Percentiles rank a stretch among this genome's conserved stretches.
phyloP scores from a whole-genome alignment of 2,113 vertebrate species.

The Anseranas semipalmata region DNA sequence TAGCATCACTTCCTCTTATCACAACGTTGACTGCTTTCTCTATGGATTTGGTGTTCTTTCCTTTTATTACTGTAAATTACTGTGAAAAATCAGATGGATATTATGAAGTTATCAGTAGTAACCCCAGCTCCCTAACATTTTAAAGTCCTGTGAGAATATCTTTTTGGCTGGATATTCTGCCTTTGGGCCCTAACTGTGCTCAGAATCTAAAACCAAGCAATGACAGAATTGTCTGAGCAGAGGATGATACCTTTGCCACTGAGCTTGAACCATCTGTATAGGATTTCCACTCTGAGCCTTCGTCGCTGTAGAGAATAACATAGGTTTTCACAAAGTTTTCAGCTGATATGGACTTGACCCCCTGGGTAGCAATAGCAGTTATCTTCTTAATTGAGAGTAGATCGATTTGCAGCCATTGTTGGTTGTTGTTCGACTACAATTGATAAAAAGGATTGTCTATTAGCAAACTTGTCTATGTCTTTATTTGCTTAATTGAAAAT shows the following conservation, averaged over 20 bases:
- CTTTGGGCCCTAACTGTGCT: neutral
- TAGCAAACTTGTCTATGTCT: neutral
- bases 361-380: conserved; percentile 90
- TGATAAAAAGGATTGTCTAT: neutral
- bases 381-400: conserved; percentile 88
- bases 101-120: neutral
- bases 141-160: neutral
- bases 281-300: conserved; percentile 83
- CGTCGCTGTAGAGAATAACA: conserved; percentile 81
- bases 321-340: conserved; percentile 88
- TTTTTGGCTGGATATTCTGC: neutral
- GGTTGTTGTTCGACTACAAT: conserved; percentile 81
- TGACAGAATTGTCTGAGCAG: neutral
- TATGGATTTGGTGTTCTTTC: neutral
- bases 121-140: neutral
- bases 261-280: conserved; percentile 78
- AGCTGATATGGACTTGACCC: conserved; percentile 79
- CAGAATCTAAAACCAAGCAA: neutral
- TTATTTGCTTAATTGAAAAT: neutral
- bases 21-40: neutral
- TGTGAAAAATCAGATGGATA: neutral
- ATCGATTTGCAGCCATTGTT: conserved; percentile 93
- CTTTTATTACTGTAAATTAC: neutral
- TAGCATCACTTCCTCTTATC: neutral
- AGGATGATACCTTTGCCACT: conserved; percentile 78